Base-by-base conservation (phyloP, 1,140 invertebrate genomes). In the Streblospio benedicti region DNA sequence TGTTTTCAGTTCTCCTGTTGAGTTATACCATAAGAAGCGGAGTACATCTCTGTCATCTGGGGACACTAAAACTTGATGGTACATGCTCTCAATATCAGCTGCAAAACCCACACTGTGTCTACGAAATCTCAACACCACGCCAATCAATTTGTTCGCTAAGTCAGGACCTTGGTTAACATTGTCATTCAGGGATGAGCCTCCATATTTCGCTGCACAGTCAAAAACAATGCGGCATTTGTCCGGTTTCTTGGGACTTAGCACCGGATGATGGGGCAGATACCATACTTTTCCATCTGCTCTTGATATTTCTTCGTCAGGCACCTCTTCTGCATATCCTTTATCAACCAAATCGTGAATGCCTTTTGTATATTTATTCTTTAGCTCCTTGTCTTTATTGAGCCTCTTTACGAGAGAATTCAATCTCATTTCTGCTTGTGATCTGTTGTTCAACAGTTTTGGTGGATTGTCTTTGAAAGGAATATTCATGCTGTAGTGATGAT, bases 201-300 rank as follows among this genome's bases (percentile, higher is more conserved):
- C 6, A 27, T 18, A 49, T 14, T 14, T 49, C 14, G 20, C 45
- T 23, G 45, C 45, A 49, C 45, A 14, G 25, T 49, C 45, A 6
- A 9, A 49, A 14, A 49, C 45, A 14, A 49, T 27, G 6, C 45
- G 6, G 25, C 12, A 12, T 49, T 49, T 49, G 9, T 27, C 45
- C 9, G 45, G 45, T 49, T 49, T 49, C 12, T 49, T 49, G 9
- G 45, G 14, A 49, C 25, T 14, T 27, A 49, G 9, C 20, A 49
- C 45, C 6, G 45, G 45, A 27, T 49, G 45, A 49, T 49, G 45
- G 25, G 45, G 45, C 14, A 49, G 20, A 27, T 49, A 49, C 45
- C 45, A 49, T 6, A 49, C 45, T 9, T 9, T 9, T 49, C 14
- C 45, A 49, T 49, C 45, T 14, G 45, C 45, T 18, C 25, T 14